These are phyloP conservation scores for Todus mexicanus DNA, from an alignment of 2,797 vertebrate species.

Conservation along the genomic window DNA sequence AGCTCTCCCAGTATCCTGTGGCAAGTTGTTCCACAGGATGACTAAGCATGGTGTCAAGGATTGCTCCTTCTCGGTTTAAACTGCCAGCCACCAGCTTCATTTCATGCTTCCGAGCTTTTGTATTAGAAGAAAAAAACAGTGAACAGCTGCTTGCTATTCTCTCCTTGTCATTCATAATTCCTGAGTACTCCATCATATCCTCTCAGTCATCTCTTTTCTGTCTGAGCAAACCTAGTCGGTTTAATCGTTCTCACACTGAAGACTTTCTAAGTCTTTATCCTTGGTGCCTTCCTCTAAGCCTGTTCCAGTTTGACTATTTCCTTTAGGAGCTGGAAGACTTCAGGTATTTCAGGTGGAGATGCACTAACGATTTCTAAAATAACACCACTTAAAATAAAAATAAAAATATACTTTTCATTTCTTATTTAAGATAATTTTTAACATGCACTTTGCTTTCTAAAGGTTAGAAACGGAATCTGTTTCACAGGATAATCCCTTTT, in stretches of 20 bases:
- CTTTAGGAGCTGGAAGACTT: neutral
- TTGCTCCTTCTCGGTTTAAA: neutral
- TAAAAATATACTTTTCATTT: neutral
- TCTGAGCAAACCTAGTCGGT: neutral
- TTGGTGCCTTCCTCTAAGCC: neutral
- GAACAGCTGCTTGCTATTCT: conserved; percentile 4
- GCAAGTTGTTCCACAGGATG: neutral
- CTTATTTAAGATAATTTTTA: neutral
- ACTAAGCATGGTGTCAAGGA: neutral
- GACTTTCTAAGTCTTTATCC: neutral
- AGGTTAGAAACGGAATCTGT: neutral
- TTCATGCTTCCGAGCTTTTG: neutral
- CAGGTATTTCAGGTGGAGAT: neutral
- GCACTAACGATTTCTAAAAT: neutral
- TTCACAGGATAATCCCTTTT: neutral
- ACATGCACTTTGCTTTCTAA: neutral
- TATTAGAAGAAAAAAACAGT: neutral
- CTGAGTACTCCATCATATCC: neutral
- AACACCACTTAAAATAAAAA: too few relatives aligned
- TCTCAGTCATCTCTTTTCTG: neutral
- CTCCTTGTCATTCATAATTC: conserved; percentile 1
- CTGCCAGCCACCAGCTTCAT: neutral
- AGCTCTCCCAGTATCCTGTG: neutral
- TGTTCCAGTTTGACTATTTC: neutral
- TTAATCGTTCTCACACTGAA: neutral